A percentile compares a stretch with the other conserved stretches of the same genome.
Evolutionary conservation across 2,888 invertebrate species (phyloP).

Genomic region (Oxyteleia sp.): DNA sequence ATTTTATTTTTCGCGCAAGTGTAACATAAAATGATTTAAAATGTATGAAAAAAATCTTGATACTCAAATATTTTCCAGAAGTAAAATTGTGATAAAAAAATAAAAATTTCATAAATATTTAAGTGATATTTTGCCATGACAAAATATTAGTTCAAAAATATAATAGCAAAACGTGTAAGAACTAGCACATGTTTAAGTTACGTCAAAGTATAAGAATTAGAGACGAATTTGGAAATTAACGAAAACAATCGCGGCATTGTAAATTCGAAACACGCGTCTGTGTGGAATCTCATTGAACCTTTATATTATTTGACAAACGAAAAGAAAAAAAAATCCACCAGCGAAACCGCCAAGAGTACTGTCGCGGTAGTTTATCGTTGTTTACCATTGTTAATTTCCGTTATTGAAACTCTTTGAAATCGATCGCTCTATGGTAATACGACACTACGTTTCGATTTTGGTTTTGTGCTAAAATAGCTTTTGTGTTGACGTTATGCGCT

Average conservation of each 20-base stretch:
- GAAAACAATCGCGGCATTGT: slow-evolving; percentile 9
- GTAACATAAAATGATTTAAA: too few relatives aligned
- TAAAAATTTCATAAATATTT: too few relatives aligned
- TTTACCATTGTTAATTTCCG: slow-evolving; percentile 65
- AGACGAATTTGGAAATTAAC: slow-evolving; percentile 1
- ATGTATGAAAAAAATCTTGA: too few relatives aligned
- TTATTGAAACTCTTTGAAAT: slow-evolving; percentile 56
- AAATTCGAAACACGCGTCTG: slow-evolving; percentile 1
- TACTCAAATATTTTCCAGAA: too few relatives aligned
- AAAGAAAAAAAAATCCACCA: slow-evolving; percentile 22
- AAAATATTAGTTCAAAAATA: too few relatives aligned
- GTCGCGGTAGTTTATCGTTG: slow-evolving; percentile 33
- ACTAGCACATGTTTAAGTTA: too few relatives aligned
- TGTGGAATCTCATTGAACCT: slow-evolving; percentile 3
- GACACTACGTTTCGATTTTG: slow-evolving; percentile 64
- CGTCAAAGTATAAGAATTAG: not conserved
- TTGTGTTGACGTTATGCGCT: slow-evolving; percentile 59
- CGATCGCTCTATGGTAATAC: slow-evolving; percentile 59
- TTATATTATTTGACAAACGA: slow-evolving; percentile 17
- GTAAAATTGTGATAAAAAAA: too few relatives aligned
- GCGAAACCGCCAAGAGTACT: slow-evolving; percentile 24
- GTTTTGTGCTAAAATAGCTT: slow-evolving; percentile 66
- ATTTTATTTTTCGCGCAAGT: too few relatives aligned
- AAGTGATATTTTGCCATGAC: too few relatives aligned
- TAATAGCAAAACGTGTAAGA: too few relatives aligned